Percentiles rank a stretch among this genome's conserved stretches.
phyloP scores from a whole-genome alignment of 2,888 invertebrate genomes.

The Lacanobia wlatinum region DNA sequence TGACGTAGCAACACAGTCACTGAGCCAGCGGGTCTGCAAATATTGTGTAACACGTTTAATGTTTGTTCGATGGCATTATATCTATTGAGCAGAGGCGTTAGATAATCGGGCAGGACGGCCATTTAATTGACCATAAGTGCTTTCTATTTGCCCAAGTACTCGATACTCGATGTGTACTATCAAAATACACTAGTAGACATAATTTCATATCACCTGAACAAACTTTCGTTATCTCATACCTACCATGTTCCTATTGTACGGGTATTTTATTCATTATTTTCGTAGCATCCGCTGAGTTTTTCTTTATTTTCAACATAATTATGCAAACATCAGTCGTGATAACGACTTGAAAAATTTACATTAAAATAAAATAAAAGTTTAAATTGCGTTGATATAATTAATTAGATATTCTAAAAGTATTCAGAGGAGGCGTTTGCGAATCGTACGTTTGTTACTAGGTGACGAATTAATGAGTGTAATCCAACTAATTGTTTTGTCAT shows the following conservation, averaged over 20 bases:
- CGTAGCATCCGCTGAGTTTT: conserved; percentile 7
- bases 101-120: conserved; percentile 59
- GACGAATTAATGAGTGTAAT: conserved; percentile 38
- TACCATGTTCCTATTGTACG: conserved; percentile 22
- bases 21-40: conserved; percentile 44
- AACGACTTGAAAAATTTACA: conserved; percentile 64
- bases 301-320: conserved; percentile 36
- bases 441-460: conserved; percentile 39
- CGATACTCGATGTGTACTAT: conserved; percentile 58
- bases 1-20: conserved; percentile 29
- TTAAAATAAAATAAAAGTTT: conserved; percentile 64
- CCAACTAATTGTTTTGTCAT: conserved; percentile 41
- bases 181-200: conserved; percentile 52
- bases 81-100: conserved; percentile 60
- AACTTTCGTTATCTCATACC: conserved; percentile 59
- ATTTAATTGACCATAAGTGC: conserved; percentile 65
- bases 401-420: conserved; percentile 52
- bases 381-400: conserved; percentile 56
- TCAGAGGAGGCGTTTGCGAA: conserved; percentile 36
- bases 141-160: conserved; percentile 65
- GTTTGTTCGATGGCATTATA: conserved; percentile 60
- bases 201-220: conserved; percentile 67
- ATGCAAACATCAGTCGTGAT: conserved; percentile 40
- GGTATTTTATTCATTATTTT: conserved; percentile 30
- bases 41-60: conserved; percentile 65